These are phyloP conservation scores for Ooceraea biroi DNA, from an alignment of 1,140 invertebrate genomes.

Conservation along the genomic window DNA sequence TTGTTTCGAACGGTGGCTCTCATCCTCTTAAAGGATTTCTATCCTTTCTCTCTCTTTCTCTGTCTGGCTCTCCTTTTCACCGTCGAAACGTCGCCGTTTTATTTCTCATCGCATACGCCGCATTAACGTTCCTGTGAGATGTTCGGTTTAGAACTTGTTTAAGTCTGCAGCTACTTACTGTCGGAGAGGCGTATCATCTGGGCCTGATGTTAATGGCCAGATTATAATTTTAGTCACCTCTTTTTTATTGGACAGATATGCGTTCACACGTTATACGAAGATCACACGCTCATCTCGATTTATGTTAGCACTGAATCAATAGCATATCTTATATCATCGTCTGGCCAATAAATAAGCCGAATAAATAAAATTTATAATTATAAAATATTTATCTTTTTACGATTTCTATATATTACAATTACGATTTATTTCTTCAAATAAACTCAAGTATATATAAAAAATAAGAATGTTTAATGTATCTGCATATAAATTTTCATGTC, in stretches of 20 bases:
- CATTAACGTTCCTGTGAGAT: conserved; percentile 18
- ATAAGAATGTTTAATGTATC: not conserved
- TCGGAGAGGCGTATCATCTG: not conserved
- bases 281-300: not conserved
- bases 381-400: not conserved
- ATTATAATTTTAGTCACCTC: conserved; percentile 22
- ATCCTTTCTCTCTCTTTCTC: not conserved
- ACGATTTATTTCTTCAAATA: no score
- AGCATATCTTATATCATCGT: not conserved
- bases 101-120: conserved; percentile 25
- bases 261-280: not conserved
- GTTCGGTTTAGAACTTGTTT: conserved; percentile 8
- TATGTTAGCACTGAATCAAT: not conserved
- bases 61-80: not conserved
- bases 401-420: no score
- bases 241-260: not conserved
- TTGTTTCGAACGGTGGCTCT: conserved; percentile 71
- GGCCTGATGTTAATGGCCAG: not conserved
- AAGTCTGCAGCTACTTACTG: conserved; percentile 12
- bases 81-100: no score
- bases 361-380: not conserved
- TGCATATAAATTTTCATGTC: not conserved
- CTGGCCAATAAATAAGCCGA: not conserved
- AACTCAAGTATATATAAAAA: no score
- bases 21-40: conserved; percentile 72